Conservation (phyloP, 1,140 invertebrate species). For the Notospermus geniculatus region DNA sequence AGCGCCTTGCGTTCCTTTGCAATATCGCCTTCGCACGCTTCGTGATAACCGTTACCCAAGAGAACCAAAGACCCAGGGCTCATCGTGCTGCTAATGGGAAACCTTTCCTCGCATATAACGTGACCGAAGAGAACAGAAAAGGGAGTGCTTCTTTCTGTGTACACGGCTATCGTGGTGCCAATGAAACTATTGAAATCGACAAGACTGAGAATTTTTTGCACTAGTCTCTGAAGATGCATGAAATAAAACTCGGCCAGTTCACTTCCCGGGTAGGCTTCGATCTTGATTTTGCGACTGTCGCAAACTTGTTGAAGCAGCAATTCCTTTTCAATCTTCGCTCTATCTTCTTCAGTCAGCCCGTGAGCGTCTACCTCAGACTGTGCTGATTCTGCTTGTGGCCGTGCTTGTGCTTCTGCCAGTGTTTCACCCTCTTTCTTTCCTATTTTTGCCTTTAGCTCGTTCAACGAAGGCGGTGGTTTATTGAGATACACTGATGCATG, state of each 20-base stretch:
- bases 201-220: conserved; percentile 4
- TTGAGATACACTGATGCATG: background rate
- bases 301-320: conserved; percentile 4
- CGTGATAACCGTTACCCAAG: conserved; percentile 4
- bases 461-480: too few relatives aligned
- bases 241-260: conserved; percentile 8
- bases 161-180: background rate
- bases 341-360: conserved; percentile 4
- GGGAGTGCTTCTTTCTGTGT: conserved; percentile 7
- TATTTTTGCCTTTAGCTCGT: too few relatives aligned
- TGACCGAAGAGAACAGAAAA: conserved; percentile 6
- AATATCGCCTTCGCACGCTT: conserved; percentile 3
- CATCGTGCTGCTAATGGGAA: conserved; percentile 8
- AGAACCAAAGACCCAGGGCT: conserved; percentile 6
- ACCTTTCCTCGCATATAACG: conserved; percentile 4
- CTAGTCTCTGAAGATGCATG: background rate
- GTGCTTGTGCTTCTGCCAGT: too few relatives aligned
- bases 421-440: too few relatives aligned
- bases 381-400: too few relatives aligned
- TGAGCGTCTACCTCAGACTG: too few relatives aligned
- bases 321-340: conserved; percentile 1
- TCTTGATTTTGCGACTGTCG: conserved; percentile 8
- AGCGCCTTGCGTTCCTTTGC: background rate
- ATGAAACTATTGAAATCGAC: background rate
- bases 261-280: conserved; percentile 4